Percentiles rank a stretch among this genome's conserved stretches.
Evolutionary conservation across 2,113 vertebrate genomes (phyloP).

Genomic region (Archilochus colubris): DNA sequence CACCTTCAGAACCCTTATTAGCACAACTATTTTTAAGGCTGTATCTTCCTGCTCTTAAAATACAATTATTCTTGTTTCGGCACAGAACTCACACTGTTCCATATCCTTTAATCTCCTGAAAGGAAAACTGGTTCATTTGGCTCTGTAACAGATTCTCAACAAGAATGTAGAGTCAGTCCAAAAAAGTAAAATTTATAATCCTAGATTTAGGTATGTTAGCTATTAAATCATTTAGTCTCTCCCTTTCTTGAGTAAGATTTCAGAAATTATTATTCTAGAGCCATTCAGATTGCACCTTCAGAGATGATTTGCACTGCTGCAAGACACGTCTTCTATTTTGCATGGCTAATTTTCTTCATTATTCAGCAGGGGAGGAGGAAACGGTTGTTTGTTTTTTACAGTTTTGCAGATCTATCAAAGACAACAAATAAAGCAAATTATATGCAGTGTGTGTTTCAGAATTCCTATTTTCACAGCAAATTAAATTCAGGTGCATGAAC

Average conservation of each 20-base stretch:
- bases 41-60: constrained; percentile 7
- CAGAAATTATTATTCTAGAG: constrained; percentile 30
- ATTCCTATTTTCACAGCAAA: constrained; percentile 39
- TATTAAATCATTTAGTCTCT: constrained; percentile 7
- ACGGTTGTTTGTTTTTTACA: constrained; percentile 4
- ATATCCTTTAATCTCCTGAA: background rate
- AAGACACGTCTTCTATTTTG: background rate
- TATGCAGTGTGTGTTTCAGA: background rate
- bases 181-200: constrained; percentile 11
- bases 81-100: background rate
- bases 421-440: constrained; percentile 40
- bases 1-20: background rate
- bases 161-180: background rate
- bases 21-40: background rate
- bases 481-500: constrained; percentile 44
- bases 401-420: constrained; percentile 35
- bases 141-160: background rate
- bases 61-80: background rate
- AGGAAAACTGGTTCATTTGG: background rate
- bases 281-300: background rate
- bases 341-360: constrained; percentile 41
- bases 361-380: constrained; percentile 30
- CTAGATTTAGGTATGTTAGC: background rate
- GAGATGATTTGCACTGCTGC: background rate
- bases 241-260: background rate